Conservation (phyloP, 2,888 invertebrate genomes). For the Adelphocoris suturalis region DNA sequence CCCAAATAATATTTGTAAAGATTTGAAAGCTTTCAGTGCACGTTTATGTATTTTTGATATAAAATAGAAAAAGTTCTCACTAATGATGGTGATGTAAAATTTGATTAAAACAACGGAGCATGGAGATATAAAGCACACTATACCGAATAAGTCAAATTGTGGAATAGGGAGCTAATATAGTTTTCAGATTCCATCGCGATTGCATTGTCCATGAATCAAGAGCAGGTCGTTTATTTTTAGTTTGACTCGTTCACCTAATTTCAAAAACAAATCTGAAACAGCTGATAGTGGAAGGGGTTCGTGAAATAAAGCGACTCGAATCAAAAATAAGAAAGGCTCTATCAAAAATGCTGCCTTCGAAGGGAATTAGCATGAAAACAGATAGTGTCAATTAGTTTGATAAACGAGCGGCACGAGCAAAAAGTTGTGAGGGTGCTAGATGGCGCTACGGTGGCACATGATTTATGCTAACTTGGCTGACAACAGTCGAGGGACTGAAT, state of each 20-base stretch:
- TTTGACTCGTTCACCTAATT: neutral
- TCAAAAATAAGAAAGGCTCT: neutral
- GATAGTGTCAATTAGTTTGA: conserved; percentile 65
- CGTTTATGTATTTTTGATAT: no score
- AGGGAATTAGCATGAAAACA: conserved; percentile 58
- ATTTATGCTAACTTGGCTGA: conserved; percentile 64
- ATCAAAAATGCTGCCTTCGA: conserved; percentile 34
- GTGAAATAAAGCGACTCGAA: conserved; percentile 25
- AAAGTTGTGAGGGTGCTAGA: conserved; percentile 49
- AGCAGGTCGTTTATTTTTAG: neutral
- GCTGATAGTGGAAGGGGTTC: conserved; percentile 21
- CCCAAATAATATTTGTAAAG: no score
- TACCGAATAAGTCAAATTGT: neutral
- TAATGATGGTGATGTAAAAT: no score
- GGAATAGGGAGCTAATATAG: neutral
- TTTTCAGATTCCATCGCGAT: neutral
- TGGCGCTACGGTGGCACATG: conserved; percentile 40
- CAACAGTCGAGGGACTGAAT: conserved; percentile 63
- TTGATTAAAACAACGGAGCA: no score
- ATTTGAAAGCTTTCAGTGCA: no score
- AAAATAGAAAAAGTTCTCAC: no score
- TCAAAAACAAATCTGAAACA: neutral
- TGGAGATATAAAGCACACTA: no score
- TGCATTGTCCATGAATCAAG: neutral
- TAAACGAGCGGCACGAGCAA: conserved; percentile 56